A percentile compares a stretch with the other conserved stretches of the same genome.
Conservation (phyloP, 2,113 vertebrate species). For the Tupaia tana region DNA sequence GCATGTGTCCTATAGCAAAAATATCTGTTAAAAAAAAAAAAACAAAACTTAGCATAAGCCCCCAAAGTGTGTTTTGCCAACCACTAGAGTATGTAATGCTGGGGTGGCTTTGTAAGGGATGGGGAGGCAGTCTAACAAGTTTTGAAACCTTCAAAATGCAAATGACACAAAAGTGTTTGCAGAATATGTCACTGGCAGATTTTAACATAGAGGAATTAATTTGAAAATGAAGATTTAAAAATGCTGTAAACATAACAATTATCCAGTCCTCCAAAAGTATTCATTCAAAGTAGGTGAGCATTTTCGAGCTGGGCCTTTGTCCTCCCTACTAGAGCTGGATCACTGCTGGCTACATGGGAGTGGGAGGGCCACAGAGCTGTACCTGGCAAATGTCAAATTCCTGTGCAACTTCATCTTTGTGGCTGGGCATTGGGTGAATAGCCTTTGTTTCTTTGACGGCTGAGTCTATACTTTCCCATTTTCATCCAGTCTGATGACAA, state of each 20-base stretch:
- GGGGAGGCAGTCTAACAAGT: neutral
- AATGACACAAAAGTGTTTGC: neutral
- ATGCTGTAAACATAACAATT: neutral
- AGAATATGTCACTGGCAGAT: neutral
- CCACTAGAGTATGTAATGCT: neutral
- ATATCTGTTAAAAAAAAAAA: no score
- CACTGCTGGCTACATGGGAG: no score
- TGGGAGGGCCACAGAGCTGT: rapidly evolving
- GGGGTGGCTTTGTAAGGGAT: no score
- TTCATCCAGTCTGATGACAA: neutral
- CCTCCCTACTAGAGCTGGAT: neutral
- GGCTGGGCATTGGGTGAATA: neutral
- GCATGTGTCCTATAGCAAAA: no score
- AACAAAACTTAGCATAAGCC: neutral
- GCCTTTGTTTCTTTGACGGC: neutral
- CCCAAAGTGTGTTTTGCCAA: neutral
- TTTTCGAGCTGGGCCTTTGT: neutral
- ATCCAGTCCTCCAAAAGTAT: neutral
- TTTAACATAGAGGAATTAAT: neutral
- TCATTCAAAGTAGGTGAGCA: neutral
- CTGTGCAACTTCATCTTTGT: neutral
- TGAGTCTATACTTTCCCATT: neutral
- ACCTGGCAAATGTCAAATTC: no score
- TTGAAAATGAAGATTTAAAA: conserved; percentile 34
- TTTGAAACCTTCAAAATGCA: neutral